Evolutionary conservation across 2,797 vertebrate genomes (phyloP), one percentile per base, ranked within the genome.

Genomic region (Trachurus trachurus): DNA sequence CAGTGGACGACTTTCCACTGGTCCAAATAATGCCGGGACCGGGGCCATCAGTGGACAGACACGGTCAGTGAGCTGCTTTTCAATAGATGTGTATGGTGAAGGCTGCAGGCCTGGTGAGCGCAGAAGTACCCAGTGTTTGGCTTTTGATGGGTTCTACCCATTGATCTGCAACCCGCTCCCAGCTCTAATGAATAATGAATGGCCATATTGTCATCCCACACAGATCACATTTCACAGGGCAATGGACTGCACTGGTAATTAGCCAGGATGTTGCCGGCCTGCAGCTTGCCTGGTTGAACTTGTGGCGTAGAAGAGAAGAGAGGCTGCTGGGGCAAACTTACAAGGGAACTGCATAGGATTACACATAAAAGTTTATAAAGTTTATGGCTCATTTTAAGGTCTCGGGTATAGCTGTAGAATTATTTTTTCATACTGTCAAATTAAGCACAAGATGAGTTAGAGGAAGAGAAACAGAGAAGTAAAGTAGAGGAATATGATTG

Each of bases 111-210:
- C 69, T 68, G 78, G 68, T 50, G 60, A 82, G 73, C 52, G 84
- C 76, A 75, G 66, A 74, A 80, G 81, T 54, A 72, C 69, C 85
- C 76, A 53, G 80, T 73, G 84, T 91, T 91, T 91, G 92, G 89
- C 90, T 92, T 93, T 88, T 89, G 89, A 94, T 88, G 80, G 89
- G 68, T 76, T 78, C 68, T 74, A 76, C 71, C 71, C 89, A 93
- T 93, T 93, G 93, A 95, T 95, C 91, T 92, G 79, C 89, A 76
- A 86, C 86, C 82, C 76, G 83, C 81, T 89, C 78, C 88, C 73
- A 85, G 86, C 85, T 73, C 84, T 88, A 73, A 93, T 95, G 92
- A 94, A 96, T 95, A 95, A 95, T 95, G 94, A 95, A 95, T 94
- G 91, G 84, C 60, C 91, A 89, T 92, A 93, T 92, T 95, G 94